Evolutionary conservation across 2,113 vertebrate genomes (phyloP).

Genomic region (Orcinus orca): DNA sequence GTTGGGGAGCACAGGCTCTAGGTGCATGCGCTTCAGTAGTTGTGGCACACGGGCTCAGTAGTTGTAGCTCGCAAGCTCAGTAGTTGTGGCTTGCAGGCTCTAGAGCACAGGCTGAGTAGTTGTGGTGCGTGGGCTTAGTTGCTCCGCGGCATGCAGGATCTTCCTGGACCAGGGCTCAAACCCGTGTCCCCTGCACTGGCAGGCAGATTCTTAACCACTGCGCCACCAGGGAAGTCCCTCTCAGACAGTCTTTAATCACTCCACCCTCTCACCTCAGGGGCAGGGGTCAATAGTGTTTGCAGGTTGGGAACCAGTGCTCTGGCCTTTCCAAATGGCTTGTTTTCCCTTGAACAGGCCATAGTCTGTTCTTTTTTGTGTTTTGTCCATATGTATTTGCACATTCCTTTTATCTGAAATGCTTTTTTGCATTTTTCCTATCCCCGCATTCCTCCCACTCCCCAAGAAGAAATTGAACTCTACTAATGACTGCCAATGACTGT

Average conservation of each 20-base stretch:
- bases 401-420: not conserved
- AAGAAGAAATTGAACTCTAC: not conserved
- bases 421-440: not conserved
- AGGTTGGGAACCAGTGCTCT: not conserved
- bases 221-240: not conserved
- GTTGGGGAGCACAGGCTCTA: too few relatives aligned
- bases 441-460: not conserved
- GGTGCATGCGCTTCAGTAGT: too few relatives aligned
- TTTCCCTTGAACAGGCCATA: not conserved
- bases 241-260: not conserved
- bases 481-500: not conserved
- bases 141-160: too few relatives aligned
- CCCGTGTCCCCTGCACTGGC: too few relatives aligned
- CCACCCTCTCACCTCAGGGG: not conserved
- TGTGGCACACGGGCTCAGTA: too few relatives aligned
- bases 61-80: too few relatives aligned
- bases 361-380: not conserved
- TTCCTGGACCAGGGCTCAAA: too few relatives aligned
- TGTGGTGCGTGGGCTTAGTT: too few relatives aligned
- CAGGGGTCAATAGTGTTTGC: not conserved
- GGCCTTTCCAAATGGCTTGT: not conserved
- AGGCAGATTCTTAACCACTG: too few relatives aligned
- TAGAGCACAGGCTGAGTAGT: too few relatives aligned
- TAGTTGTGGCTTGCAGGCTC: too few relatives aligned
- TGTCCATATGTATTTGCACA: not conserved